Evolutionary conservation across 2,113 vertebrate species (phyloP).

Genomic region (Recurvirostra avosetta): DNA sequence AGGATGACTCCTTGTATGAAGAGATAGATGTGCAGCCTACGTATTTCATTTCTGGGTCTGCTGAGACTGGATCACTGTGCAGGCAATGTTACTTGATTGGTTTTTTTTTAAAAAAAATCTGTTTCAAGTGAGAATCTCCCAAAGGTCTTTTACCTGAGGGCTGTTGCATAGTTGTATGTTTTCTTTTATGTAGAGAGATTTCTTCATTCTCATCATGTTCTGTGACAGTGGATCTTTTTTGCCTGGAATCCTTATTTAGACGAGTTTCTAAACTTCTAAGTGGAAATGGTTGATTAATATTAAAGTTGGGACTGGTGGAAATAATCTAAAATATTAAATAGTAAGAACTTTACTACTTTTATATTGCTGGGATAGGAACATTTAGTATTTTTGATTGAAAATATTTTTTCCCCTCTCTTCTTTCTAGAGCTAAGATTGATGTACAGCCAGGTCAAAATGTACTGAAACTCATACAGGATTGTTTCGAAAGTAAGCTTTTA

Average conservation of each 20-base stretch:
- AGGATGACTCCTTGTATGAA: neutral
- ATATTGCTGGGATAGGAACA: neutral
- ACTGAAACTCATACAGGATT: constrained; percentile 62
- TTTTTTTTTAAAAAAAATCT: too few species aligned
- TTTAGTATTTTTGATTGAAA: neutral
- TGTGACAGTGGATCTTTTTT: neutral
- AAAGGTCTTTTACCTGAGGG: neutral
- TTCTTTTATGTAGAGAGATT: neutral
- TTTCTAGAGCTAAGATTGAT: constrained; percentile 41
- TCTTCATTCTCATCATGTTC: neutral
- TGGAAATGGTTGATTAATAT: neutral
- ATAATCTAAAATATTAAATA: neutral
- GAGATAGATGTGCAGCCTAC: neutral
- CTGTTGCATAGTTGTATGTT: neutral
- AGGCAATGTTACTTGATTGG: neutral
- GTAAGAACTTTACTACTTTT: neutral
- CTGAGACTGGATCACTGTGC: neutral
- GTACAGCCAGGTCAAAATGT: constrained; percentile 39
- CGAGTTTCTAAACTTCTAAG: neutral
- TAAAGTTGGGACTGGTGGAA: neutral
- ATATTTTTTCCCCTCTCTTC: neutral
- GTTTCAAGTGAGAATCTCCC: neutral
- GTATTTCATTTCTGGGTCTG: neutral
- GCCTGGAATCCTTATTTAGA: neutral
- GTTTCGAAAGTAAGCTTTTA: constrained; percentile 72